These are phyloP conservation scores for Corapipo altera DNA, from an alignment of 2,113 vertebrate genomes.

Conservation along the genomic window DNA sequence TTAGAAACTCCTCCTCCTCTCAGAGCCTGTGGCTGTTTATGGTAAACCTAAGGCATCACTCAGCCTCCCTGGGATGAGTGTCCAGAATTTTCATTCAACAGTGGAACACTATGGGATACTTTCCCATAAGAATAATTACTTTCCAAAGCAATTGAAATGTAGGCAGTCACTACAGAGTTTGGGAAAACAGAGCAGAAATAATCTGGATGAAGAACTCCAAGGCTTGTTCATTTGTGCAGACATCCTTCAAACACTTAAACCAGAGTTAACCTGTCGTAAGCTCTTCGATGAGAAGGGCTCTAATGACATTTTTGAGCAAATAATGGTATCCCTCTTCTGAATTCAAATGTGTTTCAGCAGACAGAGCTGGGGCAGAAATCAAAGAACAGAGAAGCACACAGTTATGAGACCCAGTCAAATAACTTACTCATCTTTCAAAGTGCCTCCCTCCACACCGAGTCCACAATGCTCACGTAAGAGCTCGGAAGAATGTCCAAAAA, in stretches of 20 bases:
- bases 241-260: background rate
- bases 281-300: background rate
- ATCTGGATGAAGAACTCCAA: background rate
- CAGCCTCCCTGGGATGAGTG: background rate
- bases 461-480: fast-evolving
- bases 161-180: background rate
- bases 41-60: background rate
- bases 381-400: background rate
- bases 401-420: background rate
- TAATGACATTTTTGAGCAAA: background rate
- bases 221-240: background rate
- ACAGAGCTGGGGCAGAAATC: background rate
- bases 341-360: background rate
- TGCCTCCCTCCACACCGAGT: background rate
- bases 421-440: background rate
- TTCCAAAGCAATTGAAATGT: background rate
- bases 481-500: background rate
- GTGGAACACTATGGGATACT: background rate
- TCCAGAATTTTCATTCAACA: background rate
- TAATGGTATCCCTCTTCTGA: background rate
- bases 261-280: background rate
- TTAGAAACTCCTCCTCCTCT: background rate
- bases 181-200: background rate
- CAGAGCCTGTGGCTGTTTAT: background rate
- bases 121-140: background rate